Evolutionary conservation across 2,797 vertebrate genomes (phyloP), one percentile per base, ranked within the genome.

Genomic region (Menidia menidia): DNA sequence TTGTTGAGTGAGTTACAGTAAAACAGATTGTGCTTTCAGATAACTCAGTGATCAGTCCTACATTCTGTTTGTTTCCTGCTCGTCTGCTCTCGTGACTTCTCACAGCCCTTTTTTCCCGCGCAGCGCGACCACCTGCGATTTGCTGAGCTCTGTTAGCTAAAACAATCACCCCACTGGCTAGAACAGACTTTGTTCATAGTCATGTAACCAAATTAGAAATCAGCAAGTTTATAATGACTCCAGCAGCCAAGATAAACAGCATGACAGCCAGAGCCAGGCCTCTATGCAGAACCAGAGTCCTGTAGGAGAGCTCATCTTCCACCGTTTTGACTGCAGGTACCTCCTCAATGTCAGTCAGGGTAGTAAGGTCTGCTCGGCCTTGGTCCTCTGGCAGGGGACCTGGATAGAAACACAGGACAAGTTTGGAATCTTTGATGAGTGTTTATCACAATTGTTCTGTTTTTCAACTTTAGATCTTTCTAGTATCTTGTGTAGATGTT

Each of bases 211-310:
- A 74, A n/a, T 82, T 80, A 9, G 75, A 87, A 48, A 92, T 8
- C 13, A 92, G 3, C 10, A 87, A 2, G 64, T 93, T 92, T 13
- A 91, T 42, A 60, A 92, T 64, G 58, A 97, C 58, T 39, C 96
- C 96, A 14, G 31, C 79, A 51, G 90, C 70, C 50, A 97, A 85
- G 18, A 95, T 69, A n/a, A 75, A n/a, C 0, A 95, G 0, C 51
- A 96, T 94, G 4, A 43, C 1, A 5, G 76, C 88, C 57, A 95
- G 54, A 42, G 88, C 88, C 48, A 95, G 73, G 2, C 86, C 87
- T 0, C 94, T 80, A 0, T 67, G 88, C 42, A 94, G 0, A 9
- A 95, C 16, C 81, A 96, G 55, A 3, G 83, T 74, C 16, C 81
- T 90, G 67, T 87, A 56, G 0, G 68, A 11, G 64, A 88, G 57